phyloP scores from a whole-genome alignment of 2,113 vertebrate genomes.

The Saccopteryx leptura region DNA sequence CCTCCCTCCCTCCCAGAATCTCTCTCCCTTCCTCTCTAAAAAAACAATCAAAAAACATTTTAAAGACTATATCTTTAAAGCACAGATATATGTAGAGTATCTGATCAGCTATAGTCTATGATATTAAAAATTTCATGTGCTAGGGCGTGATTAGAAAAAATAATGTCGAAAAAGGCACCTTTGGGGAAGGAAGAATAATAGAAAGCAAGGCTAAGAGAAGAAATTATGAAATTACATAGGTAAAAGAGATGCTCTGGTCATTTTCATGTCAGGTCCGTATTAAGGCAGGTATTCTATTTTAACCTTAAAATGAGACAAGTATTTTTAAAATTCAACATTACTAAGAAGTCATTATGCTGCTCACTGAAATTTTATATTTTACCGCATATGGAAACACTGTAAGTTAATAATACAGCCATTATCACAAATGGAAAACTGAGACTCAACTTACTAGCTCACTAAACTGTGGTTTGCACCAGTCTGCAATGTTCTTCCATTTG shows the following conservation, averaged over 20 bases:
- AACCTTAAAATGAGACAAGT: background rate
- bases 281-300: background rate
- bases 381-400: background rate
- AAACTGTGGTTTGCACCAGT: background rate
- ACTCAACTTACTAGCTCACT: background rate
- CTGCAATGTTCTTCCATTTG: background rate
- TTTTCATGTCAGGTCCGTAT: background rate
- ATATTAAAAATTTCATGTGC: background rate
- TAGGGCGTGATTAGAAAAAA: accelerated
- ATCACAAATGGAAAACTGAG: background rate
- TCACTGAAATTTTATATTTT: background rate
- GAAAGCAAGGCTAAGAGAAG: background rate
- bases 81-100: background rate
- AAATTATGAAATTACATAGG: background rate
- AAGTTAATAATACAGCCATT: background rate
- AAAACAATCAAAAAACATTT: no score
- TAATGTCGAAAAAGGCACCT: background rate
- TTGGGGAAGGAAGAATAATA: background rate
- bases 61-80: background rate
- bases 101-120: background rate
- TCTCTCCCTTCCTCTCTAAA: no score
- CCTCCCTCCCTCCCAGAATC: no score
- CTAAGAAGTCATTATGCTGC: background rate
- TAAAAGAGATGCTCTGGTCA: background rate
- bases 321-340: background rate